Evolutionary conservation across 2,113 vertebrate genomes (phyloP), one percentile per base, ranked within the genome.

Genomic region (Cercopithecus mona): DNA sequence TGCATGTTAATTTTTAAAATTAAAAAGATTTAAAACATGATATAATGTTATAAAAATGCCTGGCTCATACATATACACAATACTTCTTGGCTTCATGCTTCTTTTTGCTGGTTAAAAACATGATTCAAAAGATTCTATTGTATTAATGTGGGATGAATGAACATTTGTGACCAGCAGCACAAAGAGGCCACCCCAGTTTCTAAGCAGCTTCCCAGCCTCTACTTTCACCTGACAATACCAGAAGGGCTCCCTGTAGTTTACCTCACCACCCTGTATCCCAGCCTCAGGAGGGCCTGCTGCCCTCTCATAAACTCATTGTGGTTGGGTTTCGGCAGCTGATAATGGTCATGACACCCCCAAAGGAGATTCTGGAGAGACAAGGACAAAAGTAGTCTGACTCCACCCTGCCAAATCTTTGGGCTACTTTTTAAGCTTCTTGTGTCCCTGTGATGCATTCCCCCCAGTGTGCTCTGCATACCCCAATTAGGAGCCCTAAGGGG

Each of bases 61-160:
- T 75, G 40, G 38, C 13, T 50, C 0, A 0, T 43, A 14, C 1
- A 4, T 22, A 5, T 8, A 16, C 7, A 1, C 0, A 16, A 25
- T 20, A 11, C 4, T 10, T 8, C 20, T 11, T n/a, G 20, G 1
- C 38, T 23, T 68, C 16, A 1, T n/a, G 61, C 12, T 13, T 43
- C 73, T 23, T 5, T n/a, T 64, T 43, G 50, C 23, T 48, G 18
- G 50, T 61, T 72, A 20, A 50, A 91, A 35, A 45, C 43, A 61
- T 2, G 35, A 4, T 6, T 12, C 12, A 13, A 3, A 45, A 38
- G 22, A 0, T 35, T 35, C 48, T 35, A 5, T 4, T 20, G 16
- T 6, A 11, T 5, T 18, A 35, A 30, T 20, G 30, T 12, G 8
- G 8, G 25, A 43, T 0, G 3, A 13, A 9, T 16, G 57, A n/a